Percentiles rank a stretch among this genome's conserved stretches.
Evolutionary conservation across 2,888 invertebrate genomes (phyloP).

Genomic region (Ormyrus labotus): DNA sequence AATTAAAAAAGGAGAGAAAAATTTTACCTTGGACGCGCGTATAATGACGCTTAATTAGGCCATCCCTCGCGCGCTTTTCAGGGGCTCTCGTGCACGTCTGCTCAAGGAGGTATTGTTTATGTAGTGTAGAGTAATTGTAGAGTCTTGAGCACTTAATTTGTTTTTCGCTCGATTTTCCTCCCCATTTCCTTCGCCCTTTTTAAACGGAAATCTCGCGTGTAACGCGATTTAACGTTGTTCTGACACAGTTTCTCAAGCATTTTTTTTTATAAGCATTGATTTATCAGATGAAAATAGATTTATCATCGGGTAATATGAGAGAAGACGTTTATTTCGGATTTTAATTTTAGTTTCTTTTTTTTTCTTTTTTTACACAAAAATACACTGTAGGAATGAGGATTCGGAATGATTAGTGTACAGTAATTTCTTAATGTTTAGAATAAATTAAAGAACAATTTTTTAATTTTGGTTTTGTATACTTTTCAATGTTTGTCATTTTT

Average conservation of each 20-base stretch:
- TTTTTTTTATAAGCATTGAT: neutral
- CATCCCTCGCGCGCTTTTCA: neutral
- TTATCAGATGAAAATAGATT: neutral
- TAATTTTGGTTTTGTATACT: no score
- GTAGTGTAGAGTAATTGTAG: conserved; percentile 18
- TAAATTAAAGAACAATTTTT: neutral
- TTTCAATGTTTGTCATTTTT: no score
- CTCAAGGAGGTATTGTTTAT: neutral
- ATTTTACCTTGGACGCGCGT: conserved; percentile 12
- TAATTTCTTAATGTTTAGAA: conserved; percentile 19
- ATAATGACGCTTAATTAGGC: conserved; percentile 20
- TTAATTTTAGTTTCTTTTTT: neutral
- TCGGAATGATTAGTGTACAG: neutral
- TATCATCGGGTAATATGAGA: neutral
- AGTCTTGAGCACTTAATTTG: conserved; percentile 8
- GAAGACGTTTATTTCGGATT: neutral
- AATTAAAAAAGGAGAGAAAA: neutral
- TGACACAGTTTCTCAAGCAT: conserved; percentile 7
- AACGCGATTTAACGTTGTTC: conserved; percentile 14
- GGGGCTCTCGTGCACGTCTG: neutral
- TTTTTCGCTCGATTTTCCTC: conserved; percentile 2
- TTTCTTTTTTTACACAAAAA: neutral
- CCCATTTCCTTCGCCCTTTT: neutral
- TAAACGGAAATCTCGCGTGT: neutral
- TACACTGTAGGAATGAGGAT: neutral